Evolutionary conservation across 2,113 vertebrate species (phyloP).

Genomic region (Campylomormyrus numenius): DNA sequence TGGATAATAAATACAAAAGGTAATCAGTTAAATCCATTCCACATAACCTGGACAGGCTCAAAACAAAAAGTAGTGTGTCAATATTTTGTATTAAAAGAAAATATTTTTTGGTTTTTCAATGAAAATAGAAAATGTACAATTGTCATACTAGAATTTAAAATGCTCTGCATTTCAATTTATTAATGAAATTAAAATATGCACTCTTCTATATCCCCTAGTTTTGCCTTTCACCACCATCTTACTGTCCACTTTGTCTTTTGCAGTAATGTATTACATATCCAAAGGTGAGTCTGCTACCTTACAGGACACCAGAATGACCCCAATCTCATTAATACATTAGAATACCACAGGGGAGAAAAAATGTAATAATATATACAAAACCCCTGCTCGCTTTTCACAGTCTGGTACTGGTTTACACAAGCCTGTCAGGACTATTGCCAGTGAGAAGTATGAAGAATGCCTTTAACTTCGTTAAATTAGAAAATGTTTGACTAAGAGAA

Average conservation of each 20-base stretch:
- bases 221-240: slow-evolving; percentile 14
- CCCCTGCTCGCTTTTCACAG: background rate
- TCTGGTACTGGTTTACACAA: background rate
- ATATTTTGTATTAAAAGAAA: slow-evolving; percentile 62
- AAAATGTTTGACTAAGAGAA: background rate
- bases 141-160: slow-evolving; percentile 65
- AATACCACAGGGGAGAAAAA: slow-evolving; percentile 36
- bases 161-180: slow-evolving; percentile 55
- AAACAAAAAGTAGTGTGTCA: slow-evolving; percentile 48
- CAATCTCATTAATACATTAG: slow-evolving; percentile 35
- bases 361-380: slow-evolving; percentile 12
- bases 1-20: background rate
- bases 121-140: slow-evolving; percentile 69
- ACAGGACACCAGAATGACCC: slow-evolving; percentile 39
- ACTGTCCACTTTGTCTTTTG: background rate
- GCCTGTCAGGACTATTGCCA: background rate
- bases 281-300: slow-evolving; percentile 38
- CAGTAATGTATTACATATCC: background rate
- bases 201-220: slow-evolving; percentile 34
- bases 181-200: slow-evolving; percentile 14
- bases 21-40: background rate
- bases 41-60: background rate
- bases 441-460: background rate
- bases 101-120: slow-evolving; percentile 68
- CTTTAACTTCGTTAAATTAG: background rate